Base-by-base conservation (phyloP, 2,113 vertebrate genomes). In the Amazona guildingii region DNA sequence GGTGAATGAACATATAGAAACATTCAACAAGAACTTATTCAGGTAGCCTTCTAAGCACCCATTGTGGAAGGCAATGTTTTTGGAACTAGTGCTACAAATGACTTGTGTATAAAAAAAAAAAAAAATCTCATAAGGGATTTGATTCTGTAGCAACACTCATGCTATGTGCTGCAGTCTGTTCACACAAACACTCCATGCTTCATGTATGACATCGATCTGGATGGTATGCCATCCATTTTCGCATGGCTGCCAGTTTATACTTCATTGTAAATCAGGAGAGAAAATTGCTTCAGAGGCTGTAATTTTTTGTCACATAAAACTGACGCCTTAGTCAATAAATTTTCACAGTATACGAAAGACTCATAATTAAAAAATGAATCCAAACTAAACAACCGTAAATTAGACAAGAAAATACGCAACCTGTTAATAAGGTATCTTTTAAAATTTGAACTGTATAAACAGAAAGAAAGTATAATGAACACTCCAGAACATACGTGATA, bases 351-450 rank as follows among this genome's bases (percentile, higher is more conserved):
- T 80, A 57, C 94, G 91, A 96, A 98, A 97, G 91, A 84, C 64
- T 97, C 83, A 90, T 97, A 94, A 98, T 98, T 94, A 96, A 96
- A 97, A 98, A 97, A 97, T 93, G 41, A 97, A 97, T 97, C 70
- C 68, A 95, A 97, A 91, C 90, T 90, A 83, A 97, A 94, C 75
- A 59, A 91, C 52, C 54, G 14, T 95, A 98, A 98, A 97, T 97
- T 97, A 97, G 76, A 92, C 27, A 91, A 87, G 80, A 13, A 88
- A 88, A 95, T 92, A 69, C 5, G 2, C 8, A 88, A n/a, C 51
- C 95, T 95, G 73, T 95, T 94, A 92, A 92, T 63, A 95, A 74
- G 48, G 46, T 88, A 82, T 46, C 27, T 94, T 90, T 86, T 67
- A 66, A 1, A 43, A 51, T 80, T 70, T 27, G 31, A 46, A 46